Evolutionary conservation across 1,140 invertebrate genomes (phyloP).

Genomic region (Drosophila orosa): DNA sequence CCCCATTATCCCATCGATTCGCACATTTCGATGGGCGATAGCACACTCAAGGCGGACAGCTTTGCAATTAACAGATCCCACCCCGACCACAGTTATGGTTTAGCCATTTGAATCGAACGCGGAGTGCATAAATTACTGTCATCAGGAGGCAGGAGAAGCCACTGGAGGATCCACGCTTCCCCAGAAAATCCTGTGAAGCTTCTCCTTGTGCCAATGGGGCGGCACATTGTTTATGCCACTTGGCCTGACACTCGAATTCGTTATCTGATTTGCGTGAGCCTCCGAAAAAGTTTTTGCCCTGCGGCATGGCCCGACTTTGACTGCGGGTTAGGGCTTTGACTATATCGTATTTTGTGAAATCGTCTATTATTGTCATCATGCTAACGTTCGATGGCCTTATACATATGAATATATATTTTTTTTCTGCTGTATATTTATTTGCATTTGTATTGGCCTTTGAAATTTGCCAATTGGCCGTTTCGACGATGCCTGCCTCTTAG

Average conservation of each 20-base stretch:
- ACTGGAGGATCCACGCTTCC: background rate
- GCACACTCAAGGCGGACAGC: slow-evolving; percentile 35
- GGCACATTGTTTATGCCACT: slow-evolving; percentile 74
- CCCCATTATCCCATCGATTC: background rate
- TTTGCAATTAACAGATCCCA: slow-evolving; percentile 68
- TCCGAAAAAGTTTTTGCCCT: slow-evolving; percentile 55
- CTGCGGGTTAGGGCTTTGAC: background rate
- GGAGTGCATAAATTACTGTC: slow-evolving; percentile 73
- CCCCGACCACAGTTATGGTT: slow-evolving; percentile 41
- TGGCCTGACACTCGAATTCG: slow-evolving; percentile 76
- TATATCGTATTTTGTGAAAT: slow-evolving; percentile 77
- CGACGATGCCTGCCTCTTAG: slow-evolving; percentile 55
- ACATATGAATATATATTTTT: slow-evolving; percentile 24
- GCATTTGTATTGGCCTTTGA: slow-evolving; percentile 70
- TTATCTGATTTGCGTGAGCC: slow-evolving; percentile 75
- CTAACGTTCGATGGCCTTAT: slow-evolving; percentile 73
- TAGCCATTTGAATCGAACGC: slow-evolving; percentile 50
- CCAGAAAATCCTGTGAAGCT: background rate
- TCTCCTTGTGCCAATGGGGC: slow-evolving; percentile 25
- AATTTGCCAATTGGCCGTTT: slow-evolving; percentile 67
- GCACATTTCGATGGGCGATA: slow-evolving; percentile 36
- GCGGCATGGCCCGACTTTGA: slow-evolving; percentile 1
- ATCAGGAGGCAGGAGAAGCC: slow-evolving; percentile 39
- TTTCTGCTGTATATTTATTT: slow-evolving; percentile 45
- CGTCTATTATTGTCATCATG: slow-evolving; percentile 81